Percentiles rank a stretch among this genome's conserved stretches.
phyloP scores from a whole-genome alignment of 2,113 vertebrate genomes.

The Todiramphus chloris region DNA sequence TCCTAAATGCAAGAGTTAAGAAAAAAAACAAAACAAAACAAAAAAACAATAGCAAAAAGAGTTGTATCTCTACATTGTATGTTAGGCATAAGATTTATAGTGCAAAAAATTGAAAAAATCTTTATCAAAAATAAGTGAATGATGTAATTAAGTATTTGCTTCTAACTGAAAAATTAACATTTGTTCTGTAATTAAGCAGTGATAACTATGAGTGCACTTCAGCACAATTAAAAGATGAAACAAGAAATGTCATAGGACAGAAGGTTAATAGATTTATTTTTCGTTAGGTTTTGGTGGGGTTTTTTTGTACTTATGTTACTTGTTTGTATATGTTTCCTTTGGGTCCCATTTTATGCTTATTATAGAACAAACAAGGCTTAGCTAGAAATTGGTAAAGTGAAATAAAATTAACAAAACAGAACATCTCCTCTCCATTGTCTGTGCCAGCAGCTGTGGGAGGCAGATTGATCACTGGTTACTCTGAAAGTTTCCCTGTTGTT shows the following conservation, averaged over 20 bases:
- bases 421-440: accelerated
- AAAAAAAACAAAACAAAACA: background rate
- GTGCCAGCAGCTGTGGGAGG: background rate
- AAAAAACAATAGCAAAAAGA: background rate
- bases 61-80: background rate
- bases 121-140: background rate
- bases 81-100: accelerated
- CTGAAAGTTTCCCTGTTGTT: background rate
- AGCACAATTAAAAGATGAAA: background rate
- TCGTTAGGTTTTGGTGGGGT: background rate
- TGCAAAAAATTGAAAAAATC: background rate
- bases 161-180: background rate
- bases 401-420: background rate
- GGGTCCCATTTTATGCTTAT: background rate
- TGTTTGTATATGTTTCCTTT: background rate
- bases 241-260: background rate
- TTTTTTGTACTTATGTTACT: background rate
- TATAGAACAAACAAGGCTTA: background rate
- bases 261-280: background rate
- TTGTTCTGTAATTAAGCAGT: background rate
- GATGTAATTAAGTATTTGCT: background rate
- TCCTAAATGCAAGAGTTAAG: background rate
- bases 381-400: background rate
- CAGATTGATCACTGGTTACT: background rate
- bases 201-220: background rate